A percentile compares a stretch with the other conserved stretches of the same genome.
phyloP scores from a whole-genome alignment of 1,140 invertebrate genomes.

The Bombus terrestris region DNA sequence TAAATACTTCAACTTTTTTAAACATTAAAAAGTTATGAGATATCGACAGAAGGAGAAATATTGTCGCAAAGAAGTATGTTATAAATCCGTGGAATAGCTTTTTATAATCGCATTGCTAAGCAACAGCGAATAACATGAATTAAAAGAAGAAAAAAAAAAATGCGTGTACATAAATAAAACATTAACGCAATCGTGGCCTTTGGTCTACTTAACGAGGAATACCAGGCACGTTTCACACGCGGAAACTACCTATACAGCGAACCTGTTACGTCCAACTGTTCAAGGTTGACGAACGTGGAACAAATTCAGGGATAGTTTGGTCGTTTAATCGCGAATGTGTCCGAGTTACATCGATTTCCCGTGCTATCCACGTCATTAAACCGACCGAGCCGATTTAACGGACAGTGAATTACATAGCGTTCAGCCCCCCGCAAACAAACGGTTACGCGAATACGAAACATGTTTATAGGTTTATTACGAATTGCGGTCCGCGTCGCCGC shows the following conservation, averaged over 20 bases:
- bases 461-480: constrained; percentile 47
- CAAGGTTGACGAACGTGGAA: background rate
- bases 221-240: background rate
- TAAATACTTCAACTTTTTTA: background rate
- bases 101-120: background rate
- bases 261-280: background rate
- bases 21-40: background rate
- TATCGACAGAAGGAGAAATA: background rate
- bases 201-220: background rate
- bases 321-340: background rate
- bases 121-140: no score
- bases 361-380: constrained; percentile 20
- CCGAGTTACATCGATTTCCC: constrained; percentile 25
- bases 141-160: background rate
- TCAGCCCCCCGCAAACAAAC: constrained; percentile 11
- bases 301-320: background rate
- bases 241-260: background rate
- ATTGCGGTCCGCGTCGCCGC: constrained; percentile 6
- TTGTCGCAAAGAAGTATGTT: background rate
- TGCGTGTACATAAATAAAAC: no score
- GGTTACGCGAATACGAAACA: constrained; percentile 28
- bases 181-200: no score
- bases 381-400: constrained; percentile 34
- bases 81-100: background rate
- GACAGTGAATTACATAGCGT: constrained; percentile 34